These are phyloP conservation scores for Brachionus plicatilis DNA, from an alignment of 1,140 invertebrate genomes.

Conservation along the genomic window DNA sequence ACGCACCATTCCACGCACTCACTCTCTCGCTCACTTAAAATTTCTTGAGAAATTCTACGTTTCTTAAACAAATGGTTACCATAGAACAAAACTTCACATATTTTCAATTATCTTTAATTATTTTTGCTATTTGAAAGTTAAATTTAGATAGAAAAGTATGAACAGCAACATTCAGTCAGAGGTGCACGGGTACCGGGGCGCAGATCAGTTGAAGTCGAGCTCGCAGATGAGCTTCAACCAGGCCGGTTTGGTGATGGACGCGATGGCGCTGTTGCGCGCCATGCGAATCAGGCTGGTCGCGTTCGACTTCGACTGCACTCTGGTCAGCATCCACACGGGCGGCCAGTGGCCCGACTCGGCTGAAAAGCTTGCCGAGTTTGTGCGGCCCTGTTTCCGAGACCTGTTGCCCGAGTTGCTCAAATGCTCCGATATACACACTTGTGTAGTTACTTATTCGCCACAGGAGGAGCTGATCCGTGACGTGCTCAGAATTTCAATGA, in stretches of 20 bases:
- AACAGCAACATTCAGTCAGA: not conserved
- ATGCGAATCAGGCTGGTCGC: constrained; percentile 49
- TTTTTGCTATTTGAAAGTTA: not conserved
- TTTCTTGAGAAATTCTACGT: not conserved
- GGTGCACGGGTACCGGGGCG: not conserved
- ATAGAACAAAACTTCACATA: not conserved
- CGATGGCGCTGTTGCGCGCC: not conserved
- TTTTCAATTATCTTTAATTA: not conserved
- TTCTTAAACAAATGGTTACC: constrained; percentile 6
- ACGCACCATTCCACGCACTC: not conserved
- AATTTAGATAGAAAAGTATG: not conserved
- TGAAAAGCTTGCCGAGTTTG: constrained; percentile 46
- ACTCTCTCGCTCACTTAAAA: not conserved
- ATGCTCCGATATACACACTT: constrained; percentile 44
- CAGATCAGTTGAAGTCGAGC: not conserved
- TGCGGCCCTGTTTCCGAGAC: constrained; percentile 50
- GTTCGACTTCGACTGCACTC: constrained; percentile 53
- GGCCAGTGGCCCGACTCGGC: constrained; percentile 49
- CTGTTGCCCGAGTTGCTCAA: constrained; percentile 47
- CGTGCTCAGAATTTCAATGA: constrained; percentile 43
- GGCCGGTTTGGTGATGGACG: not conserved
- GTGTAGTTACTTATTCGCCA: constrained; percentile 51
- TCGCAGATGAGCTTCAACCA: not conserved
- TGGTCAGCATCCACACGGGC: constrained; percentile 51
- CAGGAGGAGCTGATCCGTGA: constrained; percentile 51